Percentiles rank a stretch among this genome's conserved stretches.
phyloP scores from a whole-genome alignment of 1,140 invertebrate species.

The Meloidogyne hapla region DNA sequence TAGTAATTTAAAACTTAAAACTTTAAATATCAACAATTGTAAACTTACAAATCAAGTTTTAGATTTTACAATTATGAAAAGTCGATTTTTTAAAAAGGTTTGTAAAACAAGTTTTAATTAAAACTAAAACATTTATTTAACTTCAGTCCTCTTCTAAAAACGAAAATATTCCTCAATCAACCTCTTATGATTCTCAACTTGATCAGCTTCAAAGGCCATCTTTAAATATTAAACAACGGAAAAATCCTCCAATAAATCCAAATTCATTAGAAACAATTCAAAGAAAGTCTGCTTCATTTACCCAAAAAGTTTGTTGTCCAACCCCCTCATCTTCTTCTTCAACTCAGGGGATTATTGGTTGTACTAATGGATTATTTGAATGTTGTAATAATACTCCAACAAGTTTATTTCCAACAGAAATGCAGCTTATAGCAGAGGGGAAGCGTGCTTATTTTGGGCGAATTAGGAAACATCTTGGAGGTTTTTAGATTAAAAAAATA shows the following conservation, averaged over 20 bases:
- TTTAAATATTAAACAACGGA: not conserved
- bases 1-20: no score
- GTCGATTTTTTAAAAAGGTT: not conserved
- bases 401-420: not conserved
- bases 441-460: not conserved
- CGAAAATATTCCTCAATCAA: not conserved
- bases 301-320: not conserved
- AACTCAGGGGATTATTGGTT: slow-evolving; percentile 27
- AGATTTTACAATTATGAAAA: not conserved
- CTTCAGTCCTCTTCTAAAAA: not conserved
- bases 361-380: slow-evolving; percentile 23
- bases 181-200: not conserved
- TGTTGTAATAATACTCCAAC: not conserved
- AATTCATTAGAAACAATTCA: not conserved
- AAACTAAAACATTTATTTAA: no score
- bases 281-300: not conserved
- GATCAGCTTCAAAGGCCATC: not conserved
- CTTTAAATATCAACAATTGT: no score
- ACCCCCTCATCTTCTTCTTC: slow-evolving; percentile 4
- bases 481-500: not conserved
- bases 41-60: no score
- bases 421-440: not conserved
- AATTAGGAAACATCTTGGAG: not conserved
- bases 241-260: not conserved
- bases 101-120: no score